Conservation (phyloP, 2,888 invertebrate genomes). For the Protophormia terraenovae region DNA sequence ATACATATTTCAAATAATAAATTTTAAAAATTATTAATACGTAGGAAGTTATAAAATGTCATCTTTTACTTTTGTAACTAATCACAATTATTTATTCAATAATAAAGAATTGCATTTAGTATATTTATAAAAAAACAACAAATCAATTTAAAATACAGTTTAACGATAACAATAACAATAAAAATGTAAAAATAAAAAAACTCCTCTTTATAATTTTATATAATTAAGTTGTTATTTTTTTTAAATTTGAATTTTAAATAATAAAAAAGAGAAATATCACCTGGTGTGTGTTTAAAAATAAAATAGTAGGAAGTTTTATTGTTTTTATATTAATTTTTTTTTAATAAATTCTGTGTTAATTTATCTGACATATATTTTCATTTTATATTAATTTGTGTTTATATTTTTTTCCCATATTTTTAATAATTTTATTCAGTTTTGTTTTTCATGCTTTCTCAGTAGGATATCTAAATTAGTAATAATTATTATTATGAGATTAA, state of each 20-base stretch:
- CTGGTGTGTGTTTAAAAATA: background rate
- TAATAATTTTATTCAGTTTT: background rate
- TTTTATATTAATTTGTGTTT: slow-evolving; percentile 36
- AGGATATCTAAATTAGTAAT: too few species aligned
- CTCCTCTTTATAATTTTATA: slow-evolving; percentile 9
- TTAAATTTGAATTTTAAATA: slow-evolving; percentile 30
- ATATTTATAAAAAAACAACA: background rate
- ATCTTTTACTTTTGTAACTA: too few species aligned
- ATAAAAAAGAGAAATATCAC: slow-evolving; percentile 9
- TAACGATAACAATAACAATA: background rate
- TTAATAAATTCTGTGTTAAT: background rate
- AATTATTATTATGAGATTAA: too few species aligned
- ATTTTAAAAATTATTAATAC: background rate
- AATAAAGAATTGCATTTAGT: background rate
- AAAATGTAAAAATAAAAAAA: background rate
- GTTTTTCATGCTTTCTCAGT: background rate
- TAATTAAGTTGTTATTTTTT: slow-evolving; percentile 42
- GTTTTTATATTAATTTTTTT: background rate
- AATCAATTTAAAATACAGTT: slow-evolving; percentile 14
- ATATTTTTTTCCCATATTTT: background rate
- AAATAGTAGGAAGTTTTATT: background rate
- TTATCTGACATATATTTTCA: slow-evolving; percentile 44
- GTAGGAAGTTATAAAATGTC: slow-evolving; percentile 34
- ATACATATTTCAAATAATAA: slow-evolving; percentile 1
- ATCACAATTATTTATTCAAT: background rate